These are phyloP conservation scores for Lithophane socia DNA, from an alignment of 2,888 invertebrate species.

Conservation along the genomic window DNA sequence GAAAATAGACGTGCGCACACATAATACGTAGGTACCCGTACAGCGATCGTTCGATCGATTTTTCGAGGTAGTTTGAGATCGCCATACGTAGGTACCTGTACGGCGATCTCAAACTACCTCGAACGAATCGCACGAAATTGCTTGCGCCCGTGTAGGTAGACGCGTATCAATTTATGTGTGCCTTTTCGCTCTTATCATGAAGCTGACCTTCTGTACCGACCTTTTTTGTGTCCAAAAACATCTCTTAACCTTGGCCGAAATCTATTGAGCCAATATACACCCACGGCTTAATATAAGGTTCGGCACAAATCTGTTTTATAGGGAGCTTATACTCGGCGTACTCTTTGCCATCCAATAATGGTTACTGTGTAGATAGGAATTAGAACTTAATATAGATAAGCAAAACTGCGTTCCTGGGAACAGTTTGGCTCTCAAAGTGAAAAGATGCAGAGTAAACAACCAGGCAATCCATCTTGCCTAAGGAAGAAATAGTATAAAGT, in stretches of 20 bases:
- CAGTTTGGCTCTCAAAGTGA: too few relatives aligned
- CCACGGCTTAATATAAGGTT: conserved; percentile 24
- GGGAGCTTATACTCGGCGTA: not conserved
- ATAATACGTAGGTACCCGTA: not conserved
- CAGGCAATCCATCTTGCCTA: too few relatives aligned
- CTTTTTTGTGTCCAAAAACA: not conserved
- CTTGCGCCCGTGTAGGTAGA: not conserved
- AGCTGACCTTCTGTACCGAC: not conserved
- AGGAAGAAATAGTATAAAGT: not conserved
- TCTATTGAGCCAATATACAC: conserved; percentile 27
- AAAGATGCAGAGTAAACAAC: not conserved
- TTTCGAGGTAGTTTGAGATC: too few relatives aligned
- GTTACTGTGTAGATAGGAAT: not conserved
- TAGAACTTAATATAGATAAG: not conserved
- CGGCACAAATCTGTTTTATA: conserved; percentile 16
- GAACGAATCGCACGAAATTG: not conserved
- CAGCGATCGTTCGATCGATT: too few relatives aligned
- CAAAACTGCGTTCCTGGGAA: not conserved
- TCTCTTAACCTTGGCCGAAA: conserved; percentile 9
- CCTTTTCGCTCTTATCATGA: not conserved
- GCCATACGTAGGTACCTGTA: too few relatives aligned
- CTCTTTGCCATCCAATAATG: not conserved
- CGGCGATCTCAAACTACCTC: too few relatives aligned
- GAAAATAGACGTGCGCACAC: not conserved
- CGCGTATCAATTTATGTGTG: too few relatives aligned